phyloP scores from a whole-genome alignment of 2,113 vertebrate species.

The Corvus cornix region DNA sequence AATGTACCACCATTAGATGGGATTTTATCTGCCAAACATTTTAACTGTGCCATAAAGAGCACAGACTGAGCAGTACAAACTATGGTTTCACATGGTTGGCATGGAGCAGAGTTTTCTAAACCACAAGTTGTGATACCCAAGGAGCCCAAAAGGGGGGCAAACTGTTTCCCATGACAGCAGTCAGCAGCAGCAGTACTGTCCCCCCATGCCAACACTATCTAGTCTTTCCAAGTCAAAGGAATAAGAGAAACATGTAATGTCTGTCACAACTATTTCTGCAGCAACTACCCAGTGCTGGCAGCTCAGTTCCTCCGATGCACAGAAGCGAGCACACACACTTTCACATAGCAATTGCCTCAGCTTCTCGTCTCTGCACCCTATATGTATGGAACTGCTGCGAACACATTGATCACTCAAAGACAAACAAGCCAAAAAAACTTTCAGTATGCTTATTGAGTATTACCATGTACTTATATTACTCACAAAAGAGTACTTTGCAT shows the following conservation, averaged over 20 bases:
- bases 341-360: background rate
- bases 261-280: background rate
- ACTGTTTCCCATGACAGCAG: background rate
- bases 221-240: background rate
- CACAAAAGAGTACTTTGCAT: background rate
- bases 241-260: background rate
- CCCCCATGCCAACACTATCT: background rate
- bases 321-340: background rate
- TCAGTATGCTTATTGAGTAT: background rate
- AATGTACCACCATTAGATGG: background rate
- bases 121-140: background rate
- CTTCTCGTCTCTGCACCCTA: background rate
- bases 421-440: background rate
- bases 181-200: background rate
- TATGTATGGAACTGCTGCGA: background rate
- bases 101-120: background rate
- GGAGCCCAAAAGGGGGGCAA: rapidly evolving
- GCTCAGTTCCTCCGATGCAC: background rate
- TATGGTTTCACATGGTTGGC: background rate
- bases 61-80: background rate
- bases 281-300: background rate
- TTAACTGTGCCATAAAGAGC: background rate
- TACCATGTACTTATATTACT: background rate
- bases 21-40: background rate
- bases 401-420: background rate